phyloP scores from a whole-genome alignment of 2,113 vertebrate genomes.

The Phalacrocorax brasilianus region DNA sequence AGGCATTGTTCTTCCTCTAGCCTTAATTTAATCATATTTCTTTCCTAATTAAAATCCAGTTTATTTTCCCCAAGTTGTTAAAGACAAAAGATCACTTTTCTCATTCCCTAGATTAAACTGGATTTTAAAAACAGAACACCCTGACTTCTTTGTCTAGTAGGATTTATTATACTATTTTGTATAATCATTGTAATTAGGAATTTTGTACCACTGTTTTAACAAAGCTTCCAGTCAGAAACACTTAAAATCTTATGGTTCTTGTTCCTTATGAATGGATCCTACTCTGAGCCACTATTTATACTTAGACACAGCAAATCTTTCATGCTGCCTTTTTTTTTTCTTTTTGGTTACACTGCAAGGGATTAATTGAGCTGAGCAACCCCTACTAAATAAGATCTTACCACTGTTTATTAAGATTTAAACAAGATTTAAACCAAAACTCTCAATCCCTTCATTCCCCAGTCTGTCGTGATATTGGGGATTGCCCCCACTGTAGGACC shows the following conservation, averaged over 20 bases:
- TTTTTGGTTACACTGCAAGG: not conserved
- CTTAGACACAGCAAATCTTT: not conserved
- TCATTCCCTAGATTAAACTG: conserved; percentile 11
- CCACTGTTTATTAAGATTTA: not conserved
- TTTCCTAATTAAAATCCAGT: conserved; percentile 59
- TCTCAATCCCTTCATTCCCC: not conserved
- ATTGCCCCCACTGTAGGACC: not conserved
- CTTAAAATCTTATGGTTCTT: not conserved
- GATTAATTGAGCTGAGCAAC: not conserved
- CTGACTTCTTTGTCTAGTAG: conserved; percentile 10
- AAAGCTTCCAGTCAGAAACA: not conserved
- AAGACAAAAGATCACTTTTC: conserved; percentile 23
- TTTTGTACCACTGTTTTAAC: not conserved
- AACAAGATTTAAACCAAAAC: not conserved
- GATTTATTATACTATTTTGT: conserved; percentile 12
- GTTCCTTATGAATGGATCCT: not conserved
- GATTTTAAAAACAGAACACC: conserved; percentile 21
- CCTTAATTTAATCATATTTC: conserved; percentile 27
- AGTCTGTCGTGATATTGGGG: not conserved
- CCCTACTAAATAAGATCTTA: not conserved
- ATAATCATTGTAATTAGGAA: conserved; percentile 20
- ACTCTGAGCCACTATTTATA: not conserved
- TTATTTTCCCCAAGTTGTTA: conserved; percentile 44
- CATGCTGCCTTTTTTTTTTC: not conserved
- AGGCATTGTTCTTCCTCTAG: not conserved